phyloP scores from a whole-genome alignment of 2,888 invertebrate species.

The Trichogramma dendrolimi region DNA sequence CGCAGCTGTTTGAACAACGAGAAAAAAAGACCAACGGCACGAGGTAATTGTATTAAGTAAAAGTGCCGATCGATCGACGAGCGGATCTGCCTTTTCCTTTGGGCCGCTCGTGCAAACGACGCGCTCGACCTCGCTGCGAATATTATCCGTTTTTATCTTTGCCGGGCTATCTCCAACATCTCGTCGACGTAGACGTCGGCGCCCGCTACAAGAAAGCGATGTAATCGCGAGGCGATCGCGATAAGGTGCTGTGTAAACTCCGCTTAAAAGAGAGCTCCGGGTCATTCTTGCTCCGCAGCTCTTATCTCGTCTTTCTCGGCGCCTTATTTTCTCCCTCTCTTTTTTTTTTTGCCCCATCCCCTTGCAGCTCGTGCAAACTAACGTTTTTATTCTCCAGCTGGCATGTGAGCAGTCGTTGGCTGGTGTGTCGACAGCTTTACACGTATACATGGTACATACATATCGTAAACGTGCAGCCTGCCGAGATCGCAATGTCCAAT shows the following conservation, averaged over 20 bases:
- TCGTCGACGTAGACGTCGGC: constrained; percentile 4
- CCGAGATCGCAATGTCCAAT: no score
- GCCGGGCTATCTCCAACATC: constrained; percentile 12
- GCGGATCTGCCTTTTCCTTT: constrained; percentile 3
- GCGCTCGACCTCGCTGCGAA: background rate
- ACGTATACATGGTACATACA: no score
- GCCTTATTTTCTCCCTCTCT: no score
- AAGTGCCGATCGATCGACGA: background rate
- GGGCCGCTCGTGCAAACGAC: constrained; percentile 20
- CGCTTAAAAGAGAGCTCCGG: background rate
- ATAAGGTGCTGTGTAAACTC: constrained; percentile 19
- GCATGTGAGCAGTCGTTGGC: no score
- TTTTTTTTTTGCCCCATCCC: no score
- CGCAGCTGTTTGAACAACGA: background rate
- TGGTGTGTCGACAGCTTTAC: no score
- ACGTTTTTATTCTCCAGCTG: no score
- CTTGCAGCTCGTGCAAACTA: no score
- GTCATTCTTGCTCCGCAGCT: background rate
- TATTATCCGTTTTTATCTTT: constrained; percentile 13
- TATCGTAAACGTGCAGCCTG: no score
- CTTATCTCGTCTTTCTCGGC: background rate
- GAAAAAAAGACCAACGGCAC: background rate
- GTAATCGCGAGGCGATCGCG: constrained; percentile 6
- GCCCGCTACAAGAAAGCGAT: no score
- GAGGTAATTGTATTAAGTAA: background rate